phyloP scores from a whole-genome alignment of 2,888 invertebrate genomes.

The Rhamnusium bicolor region DNA sequence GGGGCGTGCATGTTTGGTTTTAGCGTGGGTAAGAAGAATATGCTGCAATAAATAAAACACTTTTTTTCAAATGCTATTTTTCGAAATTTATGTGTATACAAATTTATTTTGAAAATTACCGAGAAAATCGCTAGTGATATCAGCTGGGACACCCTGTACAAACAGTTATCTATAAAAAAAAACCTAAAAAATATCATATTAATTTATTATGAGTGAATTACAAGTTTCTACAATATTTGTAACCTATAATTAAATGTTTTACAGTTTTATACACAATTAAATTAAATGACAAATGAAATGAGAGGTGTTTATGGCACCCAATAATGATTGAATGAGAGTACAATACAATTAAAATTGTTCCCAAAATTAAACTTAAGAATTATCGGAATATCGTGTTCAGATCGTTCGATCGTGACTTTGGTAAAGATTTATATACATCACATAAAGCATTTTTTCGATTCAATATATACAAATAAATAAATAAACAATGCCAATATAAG shows the following conservation, averaged over 20 bases:
- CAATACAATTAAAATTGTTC: constrained; percentile 43
- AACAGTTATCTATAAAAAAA: too few relatives aligned
- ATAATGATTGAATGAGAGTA: constrained; percentile 37
- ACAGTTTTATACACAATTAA: constrained; percentile 37
- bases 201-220: constrained; percentile 45
- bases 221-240: constrained; percentile 36
- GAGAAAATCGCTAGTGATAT: too few relatives aligned
- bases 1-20: too few relatives aligned
- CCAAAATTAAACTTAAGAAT: constrained; percentile 45
- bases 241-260: constrained; percentile 41
- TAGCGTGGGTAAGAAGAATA: too few relatives aligned
- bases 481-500: constrained; percentile 44
- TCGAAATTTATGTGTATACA: too few relatives aligned
- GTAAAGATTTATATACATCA: constrained; percentile 67
- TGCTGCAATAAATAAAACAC: too few relatives aligned
- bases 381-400: constrained; percentile 47
- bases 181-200: constrained; percentile 20
- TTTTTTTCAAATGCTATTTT: too few relatives aligned
- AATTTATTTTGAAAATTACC: too few relatives aligned
- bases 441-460: constrained; percentile 58
- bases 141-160: too few relatives aligned
- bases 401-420: constrained; percentile 63
- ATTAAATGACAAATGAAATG: constrained; percentile 36
- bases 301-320: constrained; percentile 54
- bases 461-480: constrained; percentile 66